Evolutionary conservation across 2,113 vertebrate species (phyloP).

Genomic region (Leptobrachium ailaonicum): DNA sequence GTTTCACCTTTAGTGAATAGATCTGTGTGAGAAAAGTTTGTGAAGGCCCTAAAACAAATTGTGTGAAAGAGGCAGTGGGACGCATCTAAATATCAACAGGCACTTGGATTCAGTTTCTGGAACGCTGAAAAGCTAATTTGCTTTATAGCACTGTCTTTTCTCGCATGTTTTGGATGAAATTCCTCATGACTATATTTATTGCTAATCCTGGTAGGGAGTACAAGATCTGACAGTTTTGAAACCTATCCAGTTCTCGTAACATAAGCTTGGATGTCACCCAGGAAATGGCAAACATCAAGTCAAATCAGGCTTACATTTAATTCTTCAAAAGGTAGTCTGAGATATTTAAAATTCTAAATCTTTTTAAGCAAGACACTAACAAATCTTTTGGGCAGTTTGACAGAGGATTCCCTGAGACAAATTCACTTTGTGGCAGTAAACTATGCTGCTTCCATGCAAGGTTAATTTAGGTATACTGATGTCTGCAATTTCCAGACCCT

Average conservation of each 20-base stretch:
- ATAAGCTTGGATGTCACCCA: constrained; percentile 60
- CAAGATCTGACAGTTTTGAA: constrained; percentile 63
- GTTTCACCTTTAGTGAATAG: no score
- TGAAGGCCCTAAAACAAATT: no score
- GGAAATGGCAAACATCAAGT: constrained; percentile 47
- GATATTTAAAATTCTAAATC: neutral
- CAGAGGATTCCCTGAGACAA: no score
- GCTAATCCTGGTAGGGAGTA: constrained; percentile 59
- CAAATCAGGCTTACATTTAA: constrained; percentile 47
- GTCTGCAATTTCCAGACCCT: no score
- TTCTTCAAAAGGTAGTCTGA: neutral
- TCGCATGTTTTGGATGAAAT: constrained; percentile 63
- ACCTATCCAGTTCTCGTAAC: constrained; percentile 58
- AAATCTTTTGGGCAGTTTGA: neutral
- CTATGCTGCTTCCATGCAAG: no score
- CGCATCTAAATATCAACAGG: no score
- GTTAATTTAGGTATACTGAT: no score
- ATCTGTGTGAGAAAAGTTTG: no score
- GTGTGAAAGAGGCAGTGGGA: no score
- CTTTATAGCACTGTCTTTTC: constrained; percentile 30
- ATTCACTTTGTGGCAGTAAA: no score
- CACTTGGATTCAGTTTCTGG: constrained; percentile 50
- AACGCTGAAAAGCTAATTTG: constrained; percentile 40
- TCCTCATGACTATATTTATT: constrained; percentile 66
- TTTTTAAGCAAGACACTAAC: neutral